A percentile compares a stretch with the other conserved stretches of the same genome.
Conservation (phyloP, 2,797 vertebrate genomes). For the Neosilurus mollespiculum region DNA sequence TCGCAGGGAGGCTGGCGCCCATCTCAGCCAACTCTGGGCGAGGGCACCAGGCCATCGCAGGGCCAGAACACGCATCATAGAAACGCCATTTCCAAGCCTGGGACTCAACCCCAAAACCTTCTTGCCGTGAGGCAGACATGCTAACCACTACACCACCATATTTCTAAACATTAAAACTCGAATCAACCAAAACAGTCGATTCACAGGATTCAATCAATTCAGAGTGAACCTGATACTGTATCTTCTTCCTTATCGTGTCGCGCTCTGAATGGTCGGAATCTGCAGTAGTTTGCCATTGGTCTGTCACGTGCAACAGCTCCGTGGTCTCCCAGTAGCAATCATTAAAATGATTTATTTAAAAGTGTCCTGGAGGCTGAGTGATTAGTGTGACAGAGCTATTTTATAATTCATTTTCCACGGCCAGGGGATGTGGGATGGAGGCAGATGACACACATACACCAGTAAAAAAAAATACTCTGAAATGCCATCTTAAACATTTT, state of each 20-base stretch:
- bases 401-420: conserved; percentile 75
- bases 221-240: not conserved
- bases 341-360: conserved; percentile 80
- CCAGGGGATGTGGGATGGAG: conserved; percentile 71
- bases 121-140: too few species aligned
- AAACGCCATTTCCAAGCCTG: too few species aligned
- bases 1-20: too few species aligned
- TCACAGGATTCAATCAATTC: not conserved
- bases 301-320: conserved; percentile 47
- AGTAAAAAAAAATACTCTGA: conserved; percentile 49
- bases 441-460: conserved; percentile 67
- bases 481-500: conserved; percentile 65
- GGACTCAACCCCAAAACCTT: too few species aligned
- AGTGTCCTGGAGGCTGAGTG: conserved; percentile 71
- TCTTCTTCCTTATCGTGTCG: not conserved
- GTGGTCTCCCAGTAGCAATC: conserved; percentile 67
- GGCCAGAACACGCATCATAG: too few species aligned
- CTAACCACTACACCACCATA: too few species aligned
- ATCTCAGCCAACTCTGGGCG: too few species aligned
- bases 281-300: conserved; percentile 55
- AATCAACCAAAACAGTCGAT: not conserved
- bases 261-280: conserved; percentile 24
- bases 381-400: conserved; percentile 76
- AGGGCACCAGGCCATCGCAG: too few species aligned
- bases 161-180: not conserved